Percentiles rank a stretch among this genome's conserved stretches.
phyloP scores from a whole-genome alignment of 37 sponge, comb jelly and placozoan species.

The Amphimedon queenslandica region DNA sequence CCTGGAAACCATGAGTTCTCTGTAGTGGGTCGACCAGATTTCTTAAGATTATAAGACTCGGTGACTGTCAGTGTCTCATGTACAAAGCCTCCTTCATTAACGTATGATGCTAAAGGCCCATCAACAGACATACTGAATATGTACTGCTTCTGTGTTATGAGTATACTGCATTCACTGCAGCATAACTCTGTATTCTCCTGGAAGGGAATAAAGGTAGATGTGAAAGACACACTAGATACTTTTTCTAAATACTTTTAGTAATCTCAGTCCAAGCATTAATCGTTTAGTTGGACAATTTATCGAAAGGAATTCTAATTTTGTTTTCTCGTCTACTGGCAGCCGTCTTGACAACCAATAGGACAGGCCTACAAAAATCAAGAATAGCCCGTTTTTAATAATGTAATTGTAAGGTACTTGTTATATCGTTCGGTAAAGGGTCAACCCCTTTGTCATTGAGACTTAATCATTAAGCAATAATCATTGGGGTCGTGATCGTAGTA shows the following conservation, averaged over 20 bases:
- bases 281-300: constrained; percentile 64
- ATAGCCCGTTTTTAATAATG: no score
- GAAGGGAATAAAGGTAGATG: not conserved
- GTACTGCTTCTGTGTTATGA: constrained; percentile 58
- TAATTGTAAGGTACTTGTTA: constrained; percentile 20
- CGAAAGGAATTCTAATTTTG: constrained; percentile 48
- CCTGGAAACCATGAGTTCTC: constrained; percentile 93
- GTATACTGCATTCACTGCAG: constrained; percentile 36
- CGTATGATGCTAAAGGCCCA: constrained; percentile 41
- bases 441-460: not conserved
- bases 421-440: constrained; percentile 24
- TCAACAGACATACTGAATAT: constrained; percentile 84
- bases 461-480: no score
- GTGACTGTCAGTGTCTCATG: constrained; percentile 90
- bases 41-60: constrained; percentile 28
- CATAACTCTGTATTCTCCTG: constrained; percentile 45
- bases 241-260: constrained; percentile 29
- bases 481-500: no score
- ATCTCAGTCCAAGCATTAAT: constrained; percentile 47
- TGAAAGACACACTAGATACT: not conserved
- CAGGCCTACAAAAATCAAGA: constrained; percentile 25
- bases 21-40: constrained; percentile 37
- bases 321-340: constrained; percentile 36
- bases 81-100: constrained; percentile 85
- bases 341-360: constrained; percentile 74